Percentiles rank a stretch among this genome's conserved stretches.
Evolutionary conservation across 2,888 invertebrate genomes (phyloP).

Genomic region (Ernsta delagoae): DNA sequence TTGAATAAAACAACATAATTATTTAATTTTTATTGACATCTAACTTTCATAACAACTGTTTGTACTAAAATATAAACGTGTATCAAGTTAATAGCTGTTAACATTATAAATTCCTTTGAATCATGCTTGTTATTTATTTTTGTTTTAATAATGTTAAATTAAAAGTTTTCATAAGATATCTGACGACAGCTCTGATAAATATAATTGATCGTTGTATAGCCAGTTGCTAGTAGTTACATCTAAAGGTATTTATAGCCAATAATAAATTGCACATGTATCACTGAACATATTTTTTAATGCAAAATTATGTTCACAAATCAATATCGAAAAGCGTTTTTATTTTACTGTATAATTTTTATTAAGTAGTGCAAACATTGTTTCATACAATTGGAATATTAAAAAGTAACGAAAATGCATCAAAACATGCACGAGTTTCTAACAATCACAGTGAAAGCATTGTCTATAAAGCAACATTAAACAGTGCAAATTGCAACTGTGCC

Average conservation of each 20-base stretch:
- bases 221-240: constrained; percentile 22
- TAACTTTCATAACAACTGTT: constrained; percentile 82
- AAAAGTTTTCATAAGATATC: constrained; percentile 57
- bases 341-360: constrained; percentile 33
- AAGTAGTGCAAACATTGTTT: constrained; percentile 35
- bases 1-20: constrained; percentile 49
- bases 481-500: constrained; percentile 57
- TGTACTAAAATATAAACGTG: constrained; percentile 84
- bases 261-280: constrained; percentile 43
- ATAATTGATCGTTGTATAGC: constrained; percentile 38
- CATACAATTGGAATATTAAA: constrained; percentile 55
- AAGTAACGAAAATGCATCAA: constrained; percentile 63
- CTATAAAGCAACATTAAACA: constrained; percentile 61
- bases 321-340: constrained; percentile 1
- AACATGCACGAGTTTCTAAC: constrained; percentile 61
- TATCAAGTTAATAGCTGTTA: constrained; percentile 78
- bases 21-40: constrained; percentile 81
- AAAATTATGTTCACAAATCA: constrained; percentile 40
- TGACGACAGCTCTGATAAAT: constrained; percentile 39
- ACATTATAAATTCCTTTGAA: constrained; percentile 64
- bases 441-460: constrained; percentile 71
- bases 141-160: constrained; percentile 68
- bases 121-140: constrained; percentile 70
- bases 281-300: constrained; percentile 48
- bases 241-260: constrained; percentile 35